Base-by-base conservation (phyloP, 2,113 vertebrate species). In the Pogonocichla stellata region DNA sequence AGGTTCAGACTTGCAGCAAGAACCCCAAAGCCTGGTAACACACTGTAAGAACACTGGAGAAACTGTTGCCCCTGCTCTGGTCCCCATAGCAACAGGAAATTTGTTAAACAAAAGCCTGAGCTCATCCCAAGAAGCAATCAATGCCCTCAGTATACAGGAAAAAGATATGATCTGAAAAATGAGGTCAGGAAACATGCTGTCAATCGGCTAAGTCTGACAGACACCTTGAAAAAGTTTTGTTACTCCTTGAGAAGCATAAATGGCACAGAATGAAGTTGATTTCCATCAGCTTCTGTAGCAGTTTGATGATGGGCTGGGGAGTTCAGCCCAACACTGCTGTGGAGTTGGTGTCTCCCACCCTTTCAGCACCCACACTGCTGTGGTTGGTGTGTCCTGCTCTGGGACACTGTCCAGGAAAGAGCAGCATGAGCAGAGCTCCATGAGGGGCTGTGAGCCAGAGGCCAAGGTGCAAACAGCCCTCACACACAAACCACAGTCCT, bases 401-500 rank as follows among this genome's bases (percentile, higher is more conserved):
- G 15, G 71, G 85, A 36, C 48, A 33, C 42, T 33, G 60, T 14
- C 81, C 8, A 26, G 50, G 26, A 16, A 51, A 17, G 50, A 51
- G 26, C 26, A 51, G 50, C 50, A 51, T 9, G 50, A 51, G 26
- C 50, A 51, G 50, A 51, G 26, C 50, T 51, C 50, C 26, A 29
- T 28, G 50, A 51, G 50, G 48, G 26, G 50, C 48, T 8, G 3
- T 2, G 26, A 66, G 42, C 13, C 78, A 36, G 38, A 22, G 77
- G 33, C n/a, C 0, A 0, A 69, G 72, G n/a, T 0, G 38, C 42
- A 31, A 12, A n/a, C 24, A 36, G 40, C 4, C 31, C 31, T 45
- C 50, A 36, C 40, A 9, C 13, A 26, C 34, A 24, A 20, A 29
- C 31, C 1, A 1, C 47, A 40, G 5, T 6, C 72, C 34, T 0